Conservation (phyloP, 2,888 invertebrate species). For the Sipha maydis region DNA sequence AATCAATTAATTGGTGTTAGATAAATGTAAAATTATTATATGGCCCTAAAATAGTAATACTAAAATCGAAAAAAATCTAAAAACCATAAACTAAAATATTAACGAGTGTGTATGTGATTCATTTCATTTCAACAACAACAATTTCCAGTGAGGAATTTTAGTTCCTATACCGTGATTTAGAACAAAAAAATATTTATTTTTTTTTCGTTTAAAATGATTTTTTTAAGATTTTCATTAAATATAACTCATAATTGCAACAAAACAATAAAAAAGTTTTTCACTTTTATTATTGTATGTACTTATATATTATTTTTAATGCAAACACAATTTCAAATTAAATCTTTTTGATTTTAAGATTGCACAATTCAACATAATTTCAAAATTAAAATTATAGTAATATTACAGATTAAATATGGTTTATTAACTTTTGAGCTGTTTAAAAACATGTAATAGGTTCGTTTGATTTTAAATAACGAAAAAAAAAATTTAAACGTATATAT, state of each 20-base stretch:
- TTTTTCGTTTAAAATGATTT: not conserved
- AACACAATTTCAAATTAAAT: not conserved
- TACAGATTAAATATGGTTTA: not conserved
- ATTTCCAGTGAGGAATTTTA: not conserved
- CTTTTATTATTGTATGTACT: not conserved
- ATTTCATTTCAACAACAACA: not conserved
- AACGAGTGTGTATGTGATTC: not conserved
- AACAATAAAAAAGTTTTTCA: not conserved
- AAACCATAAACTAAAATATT: not conserved
- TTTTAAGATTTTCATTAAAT: not conserved
- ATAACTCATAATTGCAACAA: not conserved
- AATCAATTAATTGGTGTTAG: not conserved
- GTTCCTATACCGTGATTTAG: not conserved
- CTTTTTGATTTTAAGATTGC: not conserved
- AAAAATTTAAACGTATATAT: constrained; percentile 2
- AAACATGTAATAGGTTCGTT: constrained; percentile 12
- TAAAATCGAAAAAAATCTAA: not conserved
- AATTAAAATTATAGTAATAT: not conserved
- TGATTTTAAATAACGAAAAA: not conserved
- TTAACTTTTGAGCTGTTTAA: not conserved
- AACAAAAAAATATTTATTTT: not conserved
- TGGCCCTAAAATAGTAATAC: not conserved
- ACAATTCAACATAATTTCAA: not conserved
- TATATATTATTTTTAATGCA: not conserved
- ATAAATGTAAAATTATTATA: not conserved